phyloP scores from a whole-genome alignment of 53 echinoderm and acorn worm species.

The Henricia sp. region DNA sequence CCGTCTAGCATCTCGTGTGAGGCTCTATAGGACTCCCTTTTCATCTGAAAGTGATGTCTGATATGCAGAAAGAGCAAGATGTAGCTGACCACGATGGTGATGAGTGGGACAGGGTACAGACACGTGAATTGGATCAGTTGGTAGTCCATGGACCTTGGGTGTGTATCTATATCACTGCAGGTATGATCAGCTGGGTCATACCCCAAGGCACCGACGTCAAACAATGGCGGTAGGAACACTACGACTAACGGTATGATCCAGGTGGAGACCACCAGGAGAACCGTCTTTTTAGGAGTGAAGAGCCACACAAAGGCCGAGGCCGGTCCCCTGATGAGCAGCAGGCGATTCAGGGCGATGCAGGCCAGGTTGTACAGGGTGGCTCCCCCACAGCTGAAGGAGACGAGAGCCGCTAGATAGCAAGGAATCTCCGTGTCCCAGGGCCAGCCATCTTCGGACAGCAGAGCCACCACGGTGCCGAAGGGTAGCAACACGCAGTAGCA shows the following conservation, averaged over 20 bases:
- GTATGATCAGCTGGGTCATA: conserved; percentile 41
- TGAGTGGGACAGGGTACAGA: conserved; percentile 33
- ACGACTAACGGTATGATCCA: conserved; percentile 29
- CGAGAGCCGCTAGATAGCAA: conserved; percentile 8
- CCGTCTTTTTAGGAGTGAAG: conserved; percentile 39
- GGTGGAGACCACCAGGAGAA: conserved; percentile 11
- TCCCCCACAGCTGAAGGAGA: conserved; percentile 34
- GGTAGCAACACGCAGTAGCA: conserved; percentile 55
- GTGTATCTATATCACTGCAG: conserved; percentile 58
- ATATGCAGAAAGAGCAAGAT: conserved; percentile 22
- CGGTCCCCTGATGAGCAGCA: conserved; percentile 41
- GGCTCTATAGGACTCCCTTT: conserved; percentile 3
- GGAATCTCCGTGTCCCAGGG: not conserved
- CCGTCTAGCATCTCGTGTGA: conserved; percentile 1
- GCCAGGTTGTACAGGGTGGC: conserved; percentile 55
- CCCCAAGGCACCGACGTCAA: conserved; percentile 52
- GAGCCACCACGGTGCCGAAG: not conserved
- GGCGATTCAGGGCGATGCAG: conserved; percentile 48
- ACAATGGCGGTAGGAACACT: conserved; percentile 23
- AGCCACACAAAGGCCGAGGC: conserved; percentile 4
- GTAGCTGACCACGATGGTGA: conserved; percentile 34
- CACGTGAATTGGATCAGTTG: conserved; percentile 7
- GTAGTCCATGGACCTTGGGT: conserved; percentile 21
- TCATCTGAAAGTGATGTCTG: not conserved
- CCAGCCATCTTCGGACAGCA: conserved; percentile 7